Percentiles rank a stretch among this genome's conserved stretches.
These are phyloP conservation scores for Hippocampus kuda DNA, from an alignment of 2,797 vertebrate genomes.

Conservation along the genomic window DNA sequence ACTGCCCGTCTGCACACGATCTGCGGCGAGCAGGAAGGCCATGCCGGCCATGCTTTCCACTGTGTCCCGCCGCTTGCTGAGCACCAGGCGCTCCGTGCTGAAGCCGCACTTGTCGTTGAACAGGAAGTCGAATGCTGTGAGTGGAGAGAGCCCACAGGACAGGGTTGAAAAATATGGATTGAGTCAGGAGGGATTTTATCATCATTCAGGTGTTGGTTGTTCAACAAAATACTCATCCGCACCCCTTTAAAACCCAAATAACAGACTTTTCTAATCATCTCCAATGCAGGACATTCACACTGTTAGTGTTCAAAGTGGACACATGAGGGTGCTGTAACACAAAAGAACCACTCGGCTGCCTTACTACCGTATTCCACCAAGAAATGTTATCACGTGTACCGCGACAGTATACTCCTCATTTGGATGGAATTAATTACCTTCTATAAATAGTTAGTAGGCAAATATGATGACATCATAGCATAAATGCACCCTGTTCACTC, in stretches of 20 bases:
- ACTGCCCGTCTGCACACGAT: constrained; percentile 85
- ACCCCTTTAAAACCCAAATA: neutral
- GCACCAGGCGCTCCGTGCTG: constrained; percentile 76
- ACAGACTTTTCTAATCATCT: neutral
- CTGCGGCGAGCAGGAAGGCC: constrained; percentile 77
- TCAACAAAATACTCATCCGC: neutral
- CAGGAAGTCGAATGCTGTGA: constrained; percentile 84
- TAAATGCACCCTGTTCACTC: constrained; percentile 37
- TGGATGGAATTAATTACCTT: constrained; percentile 25
- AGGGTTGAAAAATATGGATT: neutral
- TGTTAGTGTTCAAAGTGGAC: constrained; percentile 8
- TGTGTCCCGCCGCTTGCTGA: constrained; percentile 75
- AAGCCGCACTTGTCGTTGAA: constrained; percentile 95
- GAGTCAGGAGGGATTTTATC: neutral
- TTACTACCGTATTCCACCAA: neutral
- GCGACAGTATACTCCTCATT: constrained; percentile 14
- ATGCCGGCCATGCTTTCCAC: constrained; percentile 90
- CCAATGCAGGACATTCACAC: neutral
- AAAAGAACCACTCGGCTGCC: constrained; percentile 3
- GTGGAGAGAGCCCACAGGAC: neutral
- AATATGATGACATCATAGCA: constrained; percentile 33
- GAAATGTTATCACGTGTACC: constrained; percentile 5
- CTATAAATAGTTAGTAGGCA: constrained; percentile 41
- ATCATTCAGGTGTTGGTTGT: neutral
- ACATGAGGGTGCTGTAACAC: constrained; percentile 48